Base-by-base conservation (phyloP, 2,888 invertebrate species). In the Tuberolachnus salignus region DNA sequence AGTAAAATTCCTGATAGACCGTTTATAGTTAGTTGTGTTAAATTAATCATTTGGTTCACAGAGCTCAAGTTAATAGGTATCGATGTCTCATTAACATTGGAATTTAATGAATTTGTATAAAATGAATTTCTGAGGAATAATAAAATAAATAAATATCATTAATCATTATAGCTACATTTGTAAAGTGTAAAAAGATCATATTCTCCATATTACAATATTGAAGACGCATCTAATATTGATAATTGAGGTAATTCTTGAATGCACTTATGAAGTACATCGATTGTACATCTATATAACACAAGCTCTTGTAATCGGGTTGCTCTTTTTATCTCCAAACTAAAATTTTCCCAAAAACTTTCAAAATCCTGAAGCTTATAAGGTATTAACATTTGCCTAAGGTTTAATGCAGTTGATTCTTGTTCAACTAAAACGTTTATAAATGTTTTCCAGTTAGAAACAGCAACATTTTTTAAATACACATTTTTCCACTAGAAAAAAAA, bases 381-480 rank as follows among this genome's bases (percentile, higher is more conserved):
- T 59, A 92, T 86, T n/a, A 92, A 86, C 90, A 92, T 92, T 86
- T 94, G 94, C 82, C 93, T 89, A 75, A 94, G 87, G 85, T 95
- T 95, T 82, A 95, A 88, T 84, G 92, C 90, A 82, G 88, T 89
- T 0, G 94, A 94, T 61, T 91, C 90, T 84, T 92, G 90, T 23
- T 90, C 89, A 75, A 89, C 89, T 23, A 95, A 85, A 0, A 92
- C 90, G 13, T 90, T 88, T 42, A 92, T 90, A 71, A 94, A 87
- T 1, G 91, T 92, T 57, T 90, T 88, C 92, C 94, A 95, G 84
- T 92, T 92, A 81, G 89, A 90, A 9, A 94, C 92, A 84, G 91
- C 91, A 8, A 94, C 92, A 84, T 94, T 93, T 85, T 93, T 93
- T 91, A 95, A 92, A 42, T 92, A 87, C 0, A 95, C 92, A 2